Percentiles rank a stretch among this genome's conserved stretches.
Evolutionary conservation across 2,797 vertebrate species (phyloP).

Genomic region (Phrynocephalus guinanensis): DNA sequence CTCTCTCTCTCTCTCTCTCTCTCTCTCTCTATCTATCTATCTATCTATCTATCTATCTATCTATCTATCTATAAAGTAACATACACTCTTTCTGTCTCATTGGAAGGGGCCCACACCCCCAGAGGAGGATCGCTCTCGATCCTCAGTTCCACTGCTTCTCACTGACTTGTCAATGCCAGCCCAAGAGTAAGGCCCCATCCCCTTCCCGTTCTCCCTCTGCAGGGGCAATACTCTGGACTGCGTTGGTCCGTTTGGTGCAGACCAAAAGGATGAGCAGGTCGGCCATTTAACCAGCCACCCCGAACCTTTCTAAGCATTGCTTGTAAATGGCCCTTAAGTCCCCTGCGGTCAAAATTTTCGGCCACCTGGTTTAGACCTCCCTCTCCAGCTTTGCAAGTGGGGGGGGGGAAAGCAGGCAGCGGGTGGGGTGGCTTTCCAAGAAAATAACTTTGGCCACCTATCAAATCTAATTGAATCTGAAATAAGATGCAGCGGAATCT

Average conservation of each 20-base stretch:
- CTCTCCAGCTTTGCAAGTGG: not conserved
- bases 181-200: no score
- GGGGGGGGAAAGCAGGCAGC: no score
- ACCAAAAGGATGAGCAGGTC: not conserved
- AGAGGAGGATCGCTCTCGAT: not conserved
- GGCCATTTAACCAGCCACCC: not conserved
- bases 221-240: not conserved
- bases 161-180: not conserved
- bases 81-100: no score
- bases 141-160: not conserved
- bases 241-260: no score
- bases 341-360: not conserved
- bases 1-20: no score
- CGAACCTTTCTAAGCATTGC: no score
- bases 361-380: not conserved
- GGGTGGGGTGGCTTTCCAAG: not conserved
- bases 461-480: no score
- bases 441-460: not conserved
- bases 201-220: not conserved
- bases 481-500: not conserved
- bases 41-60: no score
- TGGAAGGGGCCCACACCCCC: not conserved
- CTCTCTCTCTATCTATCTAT: no score
- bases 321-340: not conserved
- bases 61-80: no score